Evolutionary conservation across 1,140 invertebrate genomes (phyloP), one percentile per base, ranked within the genome.

Genomic region (Camponotus vicinus): DNA sequence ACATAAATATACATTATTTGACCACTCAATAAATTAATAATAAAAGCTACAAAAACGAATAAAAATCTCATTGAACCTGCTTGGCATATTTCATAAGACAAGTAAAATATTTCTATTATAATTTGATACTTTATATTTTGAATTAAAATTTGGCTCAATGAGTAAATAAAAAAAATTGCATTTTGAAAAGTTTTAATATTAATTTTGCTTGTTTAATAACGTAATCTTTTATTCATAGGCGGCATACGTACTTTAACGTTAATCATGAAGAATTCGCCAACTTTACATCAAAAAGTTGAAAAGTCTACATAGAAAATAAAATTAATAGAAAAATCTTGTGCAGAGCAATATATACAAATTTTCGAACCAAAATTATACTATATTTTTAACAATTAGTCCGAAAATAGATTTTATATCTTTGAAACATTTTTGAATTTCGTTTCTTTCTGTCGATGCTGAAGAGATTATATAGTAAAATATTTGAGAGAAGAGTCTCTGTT

Each of bases 241-340:
- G 21, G n/a, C 55, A 27, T 21, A 63, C 59, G 55, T 75, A 21
- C 32, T 40, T 61, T 15, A 63, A 75, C 13, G 6, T 71, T 57
- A 71, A 13, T 71, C 21, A 45, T 67, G 86, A 89, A 85, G 79
- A 85, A 75, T 88, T 76, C 69, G 59, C 69, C 76, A 77, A 18
- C 42, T 15, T 64, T 49, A 73, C 42, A 76, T 32, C 49, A 37
- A 63, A 52, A 69, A 76, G 76, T 88, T 45, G 70, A 59, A 75
- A 86, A 86, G 45, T 76, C 57, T 89, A 76, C 40, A 82, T 59
- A 70, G 67, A 89, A 89, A 88, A 82, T 77, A 27, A 89, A 86
- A 86, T 52, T 6, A 63, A 61, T 73, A 45, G 21, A 73, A 82
- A 42, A 71, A 61, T 75, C 13, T 61, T 37, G 3, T 45, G 18